Percentiles rank a stretch among this genome's conserved stretches.
Conservation (phyloP, 1,140 invertebrate genomes). For the Aphis gossypii region DNA sequence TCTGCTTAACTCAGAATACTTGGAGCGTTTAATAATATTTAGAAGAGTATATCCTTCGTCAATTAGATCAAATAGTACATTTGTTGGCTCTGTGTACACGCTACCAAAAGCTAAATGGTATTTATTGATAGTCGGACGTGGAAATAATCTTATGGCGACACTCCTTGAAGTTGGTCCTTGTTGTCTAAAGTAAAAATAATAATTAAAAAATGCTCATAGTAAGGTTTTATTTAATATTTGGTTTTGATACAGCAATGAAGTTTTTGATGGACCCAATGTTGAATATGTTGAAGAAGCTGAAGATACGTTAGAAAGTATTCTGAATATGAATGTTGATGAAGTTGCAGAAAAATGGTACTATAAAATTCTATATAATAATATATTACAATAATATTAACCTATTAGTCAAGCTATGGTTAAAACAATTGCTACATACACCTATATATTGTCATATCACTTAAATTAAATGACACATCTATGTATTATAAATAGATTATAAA, state of each 20-base stretch:
- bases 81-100: constrained; percentile 31
- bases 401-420: background rate
- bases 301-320: constrained; percentile 46
- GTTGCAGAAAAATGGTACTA: constrained; percentile 44
- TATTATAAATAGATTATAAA: background rate
- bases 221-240: background rate
- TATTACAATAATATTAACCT: background rate
- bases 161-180: constrained; percentile 40
- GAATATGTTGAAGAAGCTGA: constrained; percentile 53
- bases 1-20: background rate
- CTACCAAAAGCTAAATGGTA: constrained; percentile 52
- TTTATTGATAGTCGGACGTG: constrained; percentile 49
- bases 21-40: constrained; percentile 55
- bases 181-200: constrained; percentile 34
- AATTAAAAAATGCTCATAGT: background rate
- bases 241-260: constrained; percentile 32
- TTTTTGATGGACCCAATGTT: background rate
- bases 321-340: constrained; percentile 56
- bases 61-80: background rate
- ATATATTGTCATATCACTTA: background rate
- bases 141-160: constrained; percentile 42
- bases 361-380: background rate
- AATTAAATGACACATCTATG: background rate
- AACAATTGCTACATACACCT: background rate
- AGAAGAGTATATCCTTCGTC: constrained; percentile 42